Evolutionary conservation across 2,888 invertebrate genomes (phyloP).

Genomic region (Acronicta leporina): DNA sequence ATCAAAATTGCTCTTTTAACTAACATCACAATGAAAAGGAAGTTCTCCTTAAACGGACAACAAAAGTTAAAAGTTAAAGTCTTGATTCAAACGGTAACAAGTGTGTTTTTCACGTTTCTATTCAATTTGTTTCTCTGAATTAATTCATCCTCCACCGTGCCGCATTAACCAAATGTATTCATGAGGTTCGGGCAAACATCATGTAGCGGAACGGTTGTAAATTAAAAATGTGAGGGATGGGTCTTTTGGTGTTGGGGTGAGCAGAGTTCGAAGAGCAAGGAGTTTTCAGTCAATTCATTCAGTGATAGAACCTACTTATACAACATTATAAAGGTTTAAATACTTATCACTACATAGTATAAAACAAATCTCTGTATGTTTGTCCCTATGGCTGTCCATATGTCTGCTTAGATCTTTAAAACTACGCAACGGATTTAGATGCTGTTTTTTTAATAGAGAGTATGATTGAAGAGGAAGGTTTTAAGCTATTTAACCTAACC

Average conservation of each 20-base stretch:
- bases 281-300: neutral
- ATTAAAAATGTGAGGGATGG: constrained; percentile 40
- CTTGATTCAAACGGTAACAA: constrained; percentile 45
- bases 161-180: constrained; percentile 75
- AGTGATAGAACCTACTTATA: no score
- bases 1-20: no score
- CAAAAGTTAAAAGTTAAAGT: constrained; percentile 38
- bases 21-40: no score
- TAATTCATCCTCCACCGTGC: constrained; percentile 62
- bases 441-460: no score
- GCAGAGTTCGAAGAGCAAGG: neutral
- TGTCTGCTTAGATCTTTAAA: no score
- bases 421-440: no score
- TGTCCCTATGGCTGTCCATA: no score
- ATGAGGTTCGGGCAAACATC: constrained; percentile 62
- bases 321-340: no score
- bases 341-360: no score
- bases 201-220: constrained; percentile 41
- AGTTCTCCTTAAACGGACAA: neutral
- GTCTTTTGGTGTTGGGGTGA: neutral
- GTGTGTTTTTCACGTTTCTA: constrained; percentile 64
- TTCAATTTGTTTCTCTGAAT: constrained; percentile 69
- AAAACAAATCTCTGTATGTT: no score
- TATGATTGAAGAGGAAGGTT: no score
- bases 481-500: no score